A percentile compares a stretch with the other conserved stretches of the same genome.
Conservation (phyloP, 2,888 invertebrate genomes). For the Eledone cirrhosa region DNA sequence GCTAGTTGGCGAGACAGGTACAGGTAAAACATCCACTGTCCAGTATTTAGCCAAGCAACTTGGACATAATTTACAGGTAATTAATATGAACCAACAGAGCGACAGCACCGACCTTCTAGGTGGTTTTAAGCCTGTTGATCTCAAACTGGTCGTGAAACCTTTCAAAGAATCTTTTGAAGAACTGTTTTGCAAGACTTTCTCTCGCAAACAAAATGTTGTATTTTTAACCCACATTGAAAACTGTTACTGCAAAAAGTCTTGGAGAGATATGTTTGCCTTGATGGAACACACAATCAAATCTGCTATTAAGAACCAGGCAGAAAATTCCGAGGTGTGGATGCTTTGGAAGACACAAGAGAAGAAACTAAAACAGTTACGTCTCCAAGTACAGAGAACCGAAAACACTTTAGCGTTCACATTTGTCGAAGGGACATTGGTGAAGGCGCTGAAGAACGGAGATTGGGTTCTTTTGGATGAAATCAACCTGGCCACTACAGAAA, state of each 20-base stretch:
- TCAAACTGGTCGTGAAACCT: slow-evolving; percentile 83
- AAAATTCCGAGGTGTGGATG: slow-evolving; percentile 1
- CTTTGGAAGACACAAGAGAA: slow-evolving; percentile 76
- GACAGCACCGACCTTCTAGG: slow-evolving; percentile 96
- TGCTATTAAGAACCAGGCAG: slow-evolving; percentile 70
- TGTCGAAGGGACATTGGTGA: slow-evolving; percentile 89
- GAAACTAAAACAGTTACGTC: slow-evolving; percentile 77
- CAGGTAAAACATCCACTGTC: slow-evolving; percentile 95
- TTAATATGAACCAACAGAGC: slow-evolving; percentile 99
- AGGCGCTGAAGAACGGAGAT: slow-evolving; percentile 85
- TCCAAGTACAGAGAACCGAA: slow-evolving; percentile 76
- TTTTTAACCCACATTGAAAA: slow-evolving; percentile 80
- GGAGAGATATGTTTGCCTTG: slow-evolving; percentile 77
- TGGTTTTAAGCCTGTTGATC: slow-evolving; percentile 93
- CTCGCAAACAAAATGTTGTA: slow-evolving; percentile 81
- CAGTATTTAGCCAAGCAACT: slow-evolving; percentile 88
- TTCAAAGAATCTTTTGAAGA: slow-evolving; percentile 84
- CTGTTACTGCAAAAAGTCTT: slow-evolving; percentile 79
- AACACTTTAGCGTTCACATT: slow-evolving; percentile 86
- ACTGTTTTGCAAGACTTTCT: slow-evolving; percentile 79
- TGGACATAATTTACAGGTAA: slow-evolving; percentile 84
- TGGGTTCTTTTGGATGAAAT: slow-evolving; percentile 99
- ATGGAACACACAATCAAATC: slow-evolving; percentile 80
- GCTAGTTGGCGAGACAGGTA: slow-evolving; percentile 97
- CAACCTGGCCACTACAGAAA: slow-evolving; percentile 96